These are phyloP conservation scores for Aleiodes leptofemur DNA, from an alignment of 2,888 invertebrate genomes.

Conservation along the genomic window DNA sequence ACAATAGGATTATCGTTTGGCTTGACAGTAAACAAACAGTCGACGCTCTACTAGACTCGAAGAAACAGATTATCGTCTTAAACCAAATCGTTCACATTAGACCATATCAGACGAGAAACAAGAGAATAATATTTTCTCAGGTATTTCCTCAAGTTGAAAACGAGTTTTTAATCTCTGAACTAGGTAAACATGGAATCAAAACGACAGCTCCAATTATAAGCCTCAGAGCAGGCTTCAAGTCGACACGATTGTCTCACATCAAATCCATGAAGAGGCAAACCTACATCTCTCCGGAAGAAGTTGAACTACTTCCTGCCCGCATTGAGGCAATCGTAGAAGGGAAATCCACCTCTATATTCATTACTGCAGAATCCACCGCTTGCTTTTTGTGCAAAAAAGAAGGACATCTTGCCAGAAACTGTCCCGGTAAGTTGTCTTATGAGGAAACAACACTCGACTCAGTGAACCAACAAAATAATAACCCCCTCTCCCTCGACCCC, in stretches of 20 bases:
- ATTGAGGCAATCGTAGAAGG: not conserved
- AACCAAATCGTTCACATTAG: not conserved
- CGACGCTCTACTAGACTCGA: too few species aligned
- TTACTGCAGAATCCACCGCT: not conserved
- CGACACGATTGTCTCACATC: not conserved
- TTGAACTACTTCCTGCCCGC: not conserved
- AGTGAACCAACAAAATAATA: too few species aligned
- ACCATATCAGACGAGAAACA: slow-evolving; percentile 5
- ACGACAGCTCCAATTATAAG: not conserved
- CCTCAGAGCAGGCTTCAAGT: not conserved
- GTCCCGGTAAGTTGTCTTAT: too few species aligned
- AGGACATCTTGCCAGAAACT: not conserved
- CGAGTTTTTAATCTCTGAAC: not conserved
- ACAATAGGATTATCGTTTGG: too few species aligned
- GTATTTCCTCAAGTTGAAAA: not conserved
- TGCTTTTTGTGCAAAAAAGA: slow-evolving; percentile 8
- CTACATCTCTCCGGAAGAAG: not conserved
- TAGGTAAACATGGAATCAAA: not conserved
- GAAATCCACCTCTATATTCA: not conserved
- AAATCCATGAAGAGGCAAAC: not conserved
- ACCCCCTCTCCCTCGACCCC: too few species aligned
- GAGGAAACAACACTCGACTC: too few species aligned
- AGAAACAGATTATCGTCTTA: not conserved
- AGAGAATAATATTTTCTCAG: not conserved
- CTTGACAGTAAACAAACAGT: too few species aligned